Evolutionary conservation across 2,888 invertebrate genomes (phyloP), one percentile per base, ranked within the genome.

Genomic region (Sicus ferrugineus): DNA sequence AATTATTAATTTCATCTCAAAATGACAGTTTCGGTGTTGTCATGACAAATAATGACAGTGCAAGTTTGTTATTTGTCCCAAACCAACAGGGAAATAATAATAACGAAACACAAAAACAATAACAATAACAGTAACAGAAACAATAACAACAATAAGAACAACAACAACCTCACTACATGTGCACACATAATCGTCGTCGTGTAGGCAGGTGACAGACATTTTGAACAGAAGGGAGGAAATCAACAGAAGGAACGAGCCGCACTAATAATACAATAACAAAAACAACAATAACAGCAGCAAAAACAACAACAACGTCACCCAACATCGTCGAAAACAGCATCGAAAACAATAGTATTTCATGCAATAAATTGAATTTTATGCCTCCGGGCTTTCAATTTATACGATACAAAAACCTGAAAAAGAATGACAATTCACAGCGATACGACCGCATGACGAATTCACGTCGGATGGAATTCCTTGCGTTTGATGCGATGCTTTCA

Each of bases 301-400:
- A 16, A 42, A 42, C 3, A 42, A 9, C 16, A 14, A 42, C 16
- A 42, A 42, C 11, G 11, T 38, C n/a, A n/a, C n/a, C n/a, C 42
- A 42, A 42, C n/a, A 42, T 3, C n/a, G n/a, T 16, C 3, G n/a
- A 9, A 3, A 14, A 42, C 16, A 42, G n/a, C 11, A 38, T 38
- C 42, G n/a, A 42, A 4, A 42, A 42, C 42, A 42, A 16, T 34
- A n/a, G 7, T 34, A 34, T 34, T 26, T n/a, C 3, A n/a, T 14
- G 48, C 42, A 34, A 64, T 64, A 5, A 66, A 66, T 54, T 52
- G 54, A 42, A 66, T 66, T 66, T 66, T 38, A 54, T 42, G 54
- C 52, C 38, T 56, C 56, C 9, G 50, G 65, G 48, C 42, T 42
- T 42, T 42, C n/a, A n/a, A n/a, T 42, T 3, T 42, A 42, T n/a